Evolutionary conservation across 1,140 invertebrate species (phyloP), one percentile per base, ranked within the genome.

Genomic region (Odontomachus brunneus): DNA sequence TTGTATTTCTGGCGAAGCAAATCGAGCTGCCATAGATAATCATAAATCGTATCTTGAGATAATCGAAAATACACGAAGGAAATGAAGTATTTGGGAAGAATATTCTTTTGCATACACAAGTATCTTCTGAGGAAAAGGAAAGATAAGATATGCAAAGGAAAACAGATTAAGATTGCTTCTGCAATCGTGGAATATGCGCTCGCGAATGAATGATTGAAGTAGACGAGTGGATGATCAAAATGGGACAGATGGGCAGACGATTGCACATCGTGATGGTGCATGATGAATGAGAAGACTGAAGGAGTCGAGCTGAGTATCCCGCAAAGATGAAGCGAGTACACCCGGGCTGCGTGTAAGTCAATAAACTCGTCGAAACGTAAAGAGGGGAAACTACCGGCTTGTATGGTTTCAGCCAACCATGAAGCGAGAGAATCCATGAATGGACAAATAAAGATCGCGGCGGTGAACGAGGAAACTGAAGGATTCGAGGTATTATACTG

Each of bases 391-490:
- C 60, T 66, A 55, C 74, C 19, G 19, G 49, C 48, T 66, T 12
- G 62, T 53, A 66, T 7, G 74, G 63, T 76, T 76, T 76, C 62
- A 49, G 38, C 62, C 29, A 22, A 14, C 59, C 26, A 22, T 51
- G 48, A 53, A 66, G 62, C 60, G 60, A 17, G 29, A 48, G 29
- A 48, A 63, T 33, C 29, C 49, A 2, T 76, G 74, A 76, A 76
- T 76, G 62, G 74, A 76, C 62, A 66, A 76, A 76, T 51, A 66
- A 38, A 76, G 74, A 66, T 76, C 62, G 15, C 60, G n/a, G 2
- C 17, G 44, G 44, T 33, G 62, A 76, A 76, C 74, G 44, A 66
- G 62, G 62, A 38, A 76, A 76, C 48, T 53, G 60, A 51, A 51
- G 15, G 60, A 66, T 66, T 24, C 62, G 74, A 53, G 19, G 26